Evolutionary conservation across 2,888 invertebrate species (phyloP), one percentile per base, ranked within the genome.

Genomic region (Cephus sareptanus): DNA sequence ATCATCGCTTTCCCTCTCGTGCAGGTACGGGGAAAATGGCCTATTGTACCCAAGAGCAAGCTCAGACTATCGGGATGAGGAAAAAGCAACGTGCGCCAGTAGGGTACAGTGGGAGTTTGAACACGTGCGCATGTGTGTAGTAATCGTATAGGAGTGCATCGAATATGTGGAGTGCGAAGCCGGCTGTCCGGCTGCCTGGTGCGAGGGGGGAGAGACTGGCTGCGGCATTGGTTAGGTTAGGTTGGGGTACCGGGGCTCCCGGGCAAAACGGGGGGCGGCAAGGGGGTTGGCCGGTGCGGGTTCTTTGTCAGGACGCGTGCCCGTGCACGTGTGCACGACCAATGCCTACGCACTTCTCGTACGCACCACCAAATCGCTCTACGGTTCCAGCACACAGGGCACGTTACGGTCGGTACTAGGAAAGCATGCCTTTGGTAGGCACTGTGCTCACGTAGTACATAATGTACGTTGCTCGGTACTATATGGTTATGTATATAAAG

Each of bases 291-390:
- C 81, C 85, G 86, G 90, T 88, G 89, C 88, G 90, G 90, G 90
- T 87, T 86, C 90, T 91, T 91, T 91, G 91, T 91, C 87, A 86
- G 80, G 91, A 88, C 91, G 90, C 91, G 91, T 91, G 91, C 90
- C 90, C 89, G 83, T 89, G 91, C 91, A 90, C 90, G 91, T 90
- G 90, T 90, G 90, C 90, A 87, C 86, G 88, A 87, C 90, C 90
- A 90, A 90, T 90, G 88, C 89, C 89, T 88, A 88, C 89, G 88
- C 87, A 88, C 87, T 87, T 86, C 85, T 82, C 78, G 81, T 83
- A 77, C 80, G 81, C 83, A 80, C 83, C 80, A 79, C 80, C 84
- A 81, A 74, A 73, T 75, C 56, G 30, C 56, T 56, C 9, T 23
- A 56, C 56, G 56, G 56, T 56, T 56, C 56, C 56, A 56, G 56